A percentile compares a stretch with the other conserved stretches of the same genome.
phyloP scores from a whole-genome alignment of 2,113 vertebrate species.

The Serilophus lunatus region DNA sequence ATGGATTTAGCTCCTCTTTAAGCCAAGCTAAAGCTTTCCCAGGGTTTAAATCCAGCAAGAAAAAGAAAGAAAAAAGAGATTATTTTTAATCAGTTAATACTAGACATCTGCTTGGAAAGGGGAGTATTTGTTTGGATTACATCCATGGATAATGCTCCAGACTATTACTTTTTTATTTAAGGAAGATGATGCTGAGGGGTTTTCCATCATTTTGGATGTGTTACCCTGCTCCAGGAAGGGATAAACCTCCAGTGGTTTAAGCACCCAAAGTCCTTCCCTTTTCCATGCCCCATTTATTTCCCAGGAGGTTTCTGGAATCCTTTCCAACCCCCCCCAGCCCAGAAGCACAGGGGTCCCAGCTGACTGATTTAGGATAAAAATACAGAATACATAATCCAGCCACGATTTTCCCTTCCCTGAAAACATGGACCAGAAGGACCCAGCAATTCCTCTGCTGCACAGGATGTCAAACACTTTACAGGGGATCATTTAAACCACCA shows the following conservation, averaged over 20 bases:
- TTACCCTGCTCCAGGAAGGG: background rate
- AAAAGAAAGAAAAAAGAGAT: background rate
- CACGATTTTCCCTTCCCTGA: background rate
- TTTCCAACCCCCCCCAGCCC: background rate
- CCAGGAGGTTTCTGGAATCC: background rate
- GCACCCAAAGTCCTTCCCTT: background rate
- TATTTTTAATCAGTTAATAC: slow-evolving; percentile 45
- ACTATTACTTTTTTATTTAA: background rate
- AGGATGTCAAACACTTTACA: background rate
- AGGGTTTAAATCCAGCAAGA: slow-evolving; percentile 10
- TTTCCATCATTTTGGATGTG: background rate
- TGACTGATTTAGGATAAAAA: background rate
- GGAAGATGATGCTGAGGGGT: background rate
- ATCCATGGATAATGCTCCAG: background rate
- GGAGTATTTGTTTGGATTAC: slow-evolving; percentile 12
- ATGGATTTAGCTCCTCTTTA: slow-evolving; percentile 37
- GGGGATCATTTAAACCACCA: background rate
- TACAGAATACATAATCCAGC: background rate
- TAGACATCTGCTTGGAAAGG: background rate
- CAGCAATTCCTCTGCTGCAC: background rate
- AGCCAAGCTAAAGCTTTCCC: slow-evolving; percentile 44
- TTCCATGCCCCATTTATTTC: background rate
- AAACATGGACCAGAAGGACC: background rate
- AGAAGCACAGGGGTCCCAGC: background rate
- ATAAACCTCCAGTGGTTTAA: background rate